Evolutionary conservation across 2,113 vertebrate species (phyloP), one percentile per base, ranked within the genome.

Genomic region (Melanerpes aurifrons): DNA sequence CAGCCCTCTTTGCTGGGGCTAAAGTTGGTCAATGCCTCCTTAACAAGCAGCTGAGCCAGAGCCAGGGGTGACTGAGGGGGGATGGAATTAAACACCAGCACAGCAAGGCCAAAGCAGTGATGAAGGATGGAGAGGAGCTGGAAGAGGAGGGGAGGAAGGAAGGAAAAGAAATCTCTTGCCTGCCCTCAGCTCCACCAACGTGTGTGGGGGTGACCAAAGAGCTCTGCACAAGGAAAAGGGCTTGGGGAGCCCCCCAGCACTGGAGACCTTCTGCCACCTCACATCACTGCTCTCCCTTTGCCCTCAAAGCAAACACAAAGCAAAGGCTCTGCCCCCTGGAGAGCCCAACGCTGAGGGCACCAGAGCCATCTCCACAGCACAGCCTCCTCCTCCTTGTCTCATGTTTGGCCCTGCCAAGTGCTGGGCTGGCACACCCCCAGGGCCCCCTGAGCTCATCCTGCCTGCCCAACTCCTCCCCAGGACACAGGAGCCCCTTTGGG

Each of bases 401-500:
- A n/a, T 2, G 0, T 48, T 87, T 45, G 56, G 70, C 62, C 58
- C 81, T 12, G 21, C 89, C 1, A 1, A 82, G 78, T 58, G 32
- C 64, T 4, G 4, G 76, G 76, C 84, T 89, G 75, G 82, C 45
- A 15, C 62, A 53, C 78, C 87, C 73, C 80, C 76, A 87, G 79
- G 74, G 87, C 63, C 4, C 74, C 54, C 15, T 21, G 78, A 94
- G 74, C 84, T 82, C 93, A 83, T 62, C 81, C 58, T 0, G 61
- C 64, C 94, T 56, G 56, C 71, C 78, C 76, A 89, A 78, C 89
- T 86, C 89, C 48, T 76, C n/a, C 0, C 57, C 85, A 83, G 85
- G 76, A 88, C 62, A 61, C 66, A 77, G 37, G 37, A 92, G 70
- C 75, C 86, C 73, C 92, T 94, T 64, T 63, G 80, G 88, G 92